Conservation (phyloP, 2,888 invertebrate species). For the Drosophila fulvimacula region DNA sequence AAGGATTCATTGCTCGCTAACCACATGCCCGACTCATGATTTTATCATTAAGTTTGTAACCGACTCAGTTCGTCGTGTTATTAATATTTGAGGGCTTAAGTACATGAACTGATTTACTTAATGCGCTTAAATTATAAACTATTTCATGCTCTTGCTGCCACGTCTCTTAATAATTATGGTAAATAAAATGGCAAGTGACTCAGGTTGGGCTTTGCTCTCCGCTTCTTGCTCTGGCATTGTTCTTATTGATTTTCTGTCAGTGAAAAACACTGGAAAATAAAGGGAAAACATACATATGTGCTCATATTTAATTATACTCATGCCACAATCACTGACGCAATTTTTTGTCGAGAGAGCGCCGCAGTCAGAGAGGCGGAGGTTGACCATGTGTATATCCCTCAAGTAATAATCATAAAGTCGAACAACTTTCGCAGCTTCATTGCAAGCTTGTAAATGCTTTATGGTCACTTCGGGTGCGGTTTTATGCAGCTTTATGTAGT, state of each 20-base stretch:
- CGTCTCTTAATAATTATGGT: conserved; percentile 40
- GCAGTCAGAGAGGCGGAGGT: not conserved
- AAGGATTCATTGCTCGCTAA: conserved; percentile 2
- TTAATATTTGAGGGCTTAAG: conserved; percentile 66
- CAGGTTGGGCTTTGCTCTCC: conserved; percentile 5
- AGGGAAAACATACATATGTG: conserved; percentile 59
- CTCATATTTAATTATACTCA: conserved; percentile 74
- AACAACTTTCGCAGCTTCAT: conserved; percentile 28
- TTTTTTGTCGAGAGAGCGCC: conserved; percentile 15
- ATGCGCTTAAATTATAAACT: conserved; percentile 67
- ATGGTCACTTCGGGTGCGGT: conserved; percentile 51
- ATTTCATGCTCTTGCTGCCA: conserved; percentile 28
- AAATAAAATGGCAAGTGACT: conserved; percentile 40
- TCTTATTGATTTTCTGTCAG: conserved; percentile 69
- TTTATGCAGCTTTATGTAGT: conserved; percentile 35
- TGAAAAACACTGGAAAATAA: conserved; percentile 62
- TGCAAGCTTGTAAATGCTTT: conserved; percentile 60
- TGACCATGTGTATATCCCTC: conserved; percentile 22
- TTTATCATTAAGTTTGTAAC: conserved; percentile 54
- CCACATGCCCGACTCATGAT: conserved; percentile 1
- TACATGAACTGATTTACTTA: conserved; percentile 63
- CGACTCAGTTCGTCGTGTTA: conserved; percentile 37
- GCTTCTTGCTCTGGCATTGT: conserved; percentile 29
- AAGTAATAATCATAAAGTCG: conserved; percentile 54
- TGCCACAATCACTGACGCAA: conserved; percentile 48